Evolutionary conservation across 2,113 vertebrate genomes (phyloP), one percentile per base, ranked within the genome.

Genomic region (Oryzias curvinotus): DNA sequence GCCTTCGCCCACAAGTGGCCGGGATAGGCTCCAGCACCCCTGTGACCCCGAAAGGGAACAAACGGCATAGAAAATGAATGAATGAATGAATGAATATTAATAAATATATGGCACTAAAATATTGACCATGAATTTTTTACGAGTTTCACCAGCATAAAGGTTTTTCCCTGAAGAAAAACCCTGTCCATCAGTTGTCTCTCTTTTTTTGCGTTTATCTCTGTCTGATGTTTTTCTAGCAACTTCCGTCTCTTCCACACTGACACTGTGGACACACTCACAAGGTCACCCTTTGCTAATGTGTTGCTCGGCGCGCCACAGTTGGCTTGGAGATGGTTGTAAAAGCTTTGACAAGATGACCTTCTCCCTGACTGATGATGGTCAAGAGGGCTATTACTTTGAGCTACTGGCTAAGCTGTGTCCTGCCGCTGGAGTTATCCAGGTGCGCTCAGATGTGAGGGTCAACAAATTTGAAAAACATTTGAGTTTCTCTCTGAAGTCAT

Each of bases 341-440:
- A 72, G 77, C 62, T 44, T 67, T 78, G 78, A 86, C 83, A 82
- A 70, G 68, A 56, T 84, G 85, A 88, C 86, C 85, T 87, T 87
- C 83, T 80, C 71, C 65, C 30, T 90, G 85, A 88, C 75, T 66
- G 77, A 88, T 85, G 77, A 62, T 59, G 82, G 78, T 73, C 76
- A 68, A 16, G 65, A 71, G 70, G 71, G 77, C 56, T 68, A 52
- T 85, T 85, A 70, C 65, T 25, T 61, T 75, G 62, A 83, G 65
- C 62, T 30, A 60, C 55, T 66, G 49, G 60, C 67, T 62, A 21
- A 55, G 79, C 53, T 44, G 43, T 66, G 62, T 26, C 18, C 56
- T 48, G 67, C 14, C 8, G 19, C 47, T 52, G 26, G 17, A 5
- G 41, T 51, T 49, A 55, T 30, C 44, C 42, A 56, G 51, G 53